A percentile compares a stretch with the other conserved stretches of the same genome.
Evolutionary conservation across 2,113 vertebrate genomes (phyloP).

Genomic region (Laticauda colubrina): DNA sequence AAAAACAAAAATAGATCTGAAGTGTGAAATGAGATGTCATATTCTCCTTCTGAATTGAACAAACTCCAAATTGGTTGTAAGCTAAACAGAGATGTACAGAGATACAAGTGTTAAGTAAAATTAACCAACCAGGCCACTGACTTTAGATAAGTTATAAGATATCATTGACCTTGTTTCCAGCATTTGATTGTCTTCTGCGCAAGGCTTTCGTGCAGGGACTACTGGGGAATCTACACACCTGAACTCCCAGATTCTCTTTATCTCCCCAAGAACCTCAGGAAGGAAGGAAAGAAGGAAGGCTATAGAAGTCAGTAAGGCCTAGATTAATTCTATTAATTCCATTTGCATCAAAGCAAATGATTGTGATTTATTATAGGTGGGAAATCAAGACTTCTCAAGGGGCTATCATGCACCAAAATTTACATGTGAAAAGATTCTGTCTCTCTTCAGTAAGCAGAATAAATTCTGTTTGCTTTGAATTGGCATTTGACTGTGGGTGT

Average conservation of each 20-base stretch:
- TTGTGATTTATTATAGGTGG: background rate
- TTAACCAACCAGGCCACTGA: background rate
- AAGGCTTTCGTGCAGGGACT: background rate
- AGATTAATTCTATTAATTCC: background rate
- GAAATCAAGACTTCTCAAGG: background rate
- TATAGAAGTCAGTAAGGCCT: background rate
- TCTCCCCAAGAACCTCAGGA: background rate
- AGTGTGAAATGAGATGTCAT: background rate
- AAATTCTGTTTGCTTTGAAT: background rate
- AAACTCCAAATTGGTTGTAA: background rate
- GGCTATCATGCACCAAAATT: background rate
- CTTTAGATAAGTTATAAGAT: background rate
- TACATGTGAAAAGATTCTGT: too few relatives aligned
- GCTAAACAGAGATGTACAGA: background rate
- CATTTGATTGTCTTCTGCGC: background rate
- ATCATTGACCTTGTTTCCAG: background rate
- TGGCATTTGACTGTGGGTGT: background rate
- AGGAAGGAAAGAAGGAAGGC: background rate
- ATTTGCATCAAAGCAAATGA: background rate
- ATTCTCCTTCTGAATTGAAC: background rate
- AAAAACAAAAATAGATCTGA: background rate
- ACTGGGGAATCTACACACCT: background rate
- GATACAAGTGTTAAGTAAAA: background rate
- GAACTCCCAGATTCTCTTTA: background rate
- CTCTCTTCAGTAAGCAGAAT: background rate